Evolutionary conservation across 2,888 invertebrate species (phyloP).

Genomic region (Lumbricus terrestris): DNA sequence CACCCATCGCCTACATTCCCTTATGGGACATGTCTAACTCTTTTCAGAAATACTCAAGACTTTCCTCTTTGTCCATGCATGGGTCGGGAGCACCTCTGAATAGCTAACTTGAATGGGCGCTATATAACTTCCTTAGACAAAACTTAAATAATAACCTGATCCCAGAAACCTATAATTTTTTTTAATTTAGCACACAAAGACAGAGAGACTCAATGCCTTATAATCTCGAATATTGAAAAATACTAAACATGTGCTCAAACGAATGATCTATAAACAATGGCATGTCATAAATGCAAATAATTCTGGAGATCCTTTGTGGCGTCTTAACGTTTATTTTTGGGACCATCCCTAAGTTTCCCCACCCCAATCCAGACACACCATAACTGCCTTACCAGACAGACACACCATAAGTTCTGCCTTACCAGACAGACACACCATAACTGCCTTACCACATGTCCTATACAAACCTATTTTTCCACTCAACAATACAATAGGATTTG

Average conservation of each 20-base stretch:
- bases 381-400: conserved; percentile 42
- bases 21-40: too few species aligned
- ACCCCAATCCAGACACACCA: conserved; percentile 42
- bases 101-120: too few species aligned
- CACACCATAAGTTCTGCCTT: conserved; percentile 45
- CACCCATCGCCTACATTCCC: too few species aligned
- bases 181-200: background rate
- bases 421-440: conserved; percentile 43
- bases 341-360: background rate
- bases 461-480: conserved; percentile 22
- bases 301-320: background rate
- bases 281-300: background rate
- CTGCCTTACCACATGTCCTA: conserved; percentile 41
- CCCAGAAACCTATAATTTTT: background rate
- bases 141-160: too few species aligned
- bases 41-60: too few species aligned
- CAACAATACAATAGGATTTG: conserved; percentile 9
- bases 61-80: too few species aligned
- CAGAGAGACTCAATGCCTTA: too few species aligned
- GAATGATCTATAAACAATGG: background rate
- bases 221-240: background rate
- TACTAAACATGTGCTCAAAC: background rate
- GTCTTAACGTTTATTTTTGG: background rate
- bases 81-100: too few species aligned
- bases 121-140: too few species aligned